Evolutionary conservation across 2,113 vertebrate species (phyloP).

Genomic region (Narcine bancroftii): DNA sequence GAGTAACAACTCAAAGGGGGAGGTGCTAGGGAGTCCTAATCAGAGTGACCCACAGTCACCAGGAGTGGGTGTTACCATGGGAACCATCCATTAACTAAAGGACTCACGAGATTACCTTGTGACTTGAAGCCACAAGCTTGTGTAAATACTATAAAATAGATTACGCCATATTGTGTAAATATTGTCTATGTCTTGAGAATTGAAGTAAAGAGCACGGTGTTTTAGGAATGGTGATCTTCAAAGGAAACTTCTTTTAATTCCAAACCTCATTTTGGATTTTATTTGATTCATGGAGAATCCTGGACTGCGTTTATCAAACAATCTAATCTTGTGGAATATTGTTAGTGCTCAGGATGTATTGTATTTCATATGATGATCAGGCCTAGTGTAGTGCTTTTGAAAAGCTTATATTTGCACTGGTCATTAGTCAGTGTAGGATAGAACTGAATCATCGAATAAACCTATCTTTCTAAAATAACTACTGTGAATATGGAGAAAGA

Average conservation of each 20-base stretch:
- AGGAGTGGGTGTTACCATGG: no score
- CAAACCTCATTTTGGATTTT: background rate
- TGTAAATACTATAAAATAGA: no score
- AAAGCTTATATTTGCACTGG: background rate
- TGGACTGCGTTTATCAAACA: background rate
- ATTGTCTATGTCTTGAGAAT: no score
- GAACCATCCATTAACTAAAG: no score
- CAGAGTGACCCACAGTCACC: no score
- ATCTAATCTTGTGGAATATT: background rate
- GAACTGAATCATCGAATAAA: background rate
- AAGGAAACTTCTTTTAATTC: background rate
- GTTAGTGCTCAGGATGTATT: conserved; percentile 17
- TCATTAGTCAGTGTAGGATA: background rate
- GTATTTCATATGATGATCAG: background rate
- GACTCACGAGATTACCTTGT: no score
- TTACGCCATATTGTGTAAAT: no score
- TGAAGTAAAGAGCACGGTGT: no score
- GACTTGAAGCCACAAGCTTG: no score
- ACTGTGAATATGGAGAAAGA: background rate
- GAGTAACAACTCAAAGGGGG: no score
- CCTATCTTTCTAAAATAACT: background rate
- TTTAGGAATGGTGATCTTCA: no score
- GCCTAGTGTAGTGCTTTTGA: background rate
- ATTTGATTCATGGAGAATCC: background rate
- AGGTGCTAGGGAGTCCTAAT: no score